phyloP scores from a whole-genome alignment of 2,888 invertebrate species.

The Papilio protenor region DNA sequence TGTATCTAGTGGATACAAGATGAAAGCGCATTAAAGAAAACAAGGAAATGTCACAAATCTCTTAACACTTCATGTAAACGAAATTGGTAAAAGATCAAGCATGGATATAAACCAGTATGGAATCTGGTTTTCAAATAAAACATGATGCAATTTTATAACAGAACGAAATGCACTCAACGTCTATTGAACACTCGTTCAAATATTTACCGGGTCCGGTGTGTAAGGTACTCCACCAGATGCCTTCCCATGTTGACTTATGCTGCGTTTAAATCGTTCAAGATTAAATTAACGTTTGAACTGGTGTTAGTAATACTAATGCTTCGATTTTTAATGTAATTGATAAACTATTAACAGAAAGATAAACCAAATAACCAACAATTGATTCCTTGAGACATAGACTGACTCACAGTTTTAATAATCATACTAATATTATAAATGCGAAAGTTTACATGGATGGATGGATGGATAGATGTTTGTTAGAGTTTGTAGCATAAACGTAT shows the following conservation, averaged over 20 bases:
- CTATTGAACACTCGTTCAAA: conserved; percentile 29
- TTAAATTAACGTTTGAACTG: conserved; percentile 8
- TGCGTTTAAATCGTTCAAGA: conserved; percentile 18
- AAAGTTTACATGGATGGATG: too few species aligned
- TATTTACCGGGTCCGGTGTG: conserved; percentile 30
- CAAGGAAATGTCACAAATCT: neutral
- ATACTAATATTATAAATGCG: too few species aligned
- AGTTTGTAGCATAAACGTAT: too few species aligned
- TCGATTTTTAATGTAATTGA: neutral
- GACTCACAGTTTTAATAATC: too few species aligned
- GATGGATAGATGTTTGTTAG: too few species aligned
- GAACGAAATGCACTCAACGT: conserved; percentile 22
- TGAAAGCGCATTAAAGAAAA: neutral
- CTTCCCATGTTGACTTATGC: conserved; percentile 3
- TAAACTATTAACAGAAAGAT: neutral
- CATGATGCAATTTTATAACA: conserved; percentile 35
- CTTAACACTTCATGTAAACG: conserved; percentile 6
- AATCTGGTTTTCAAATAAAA: conserved; percentile 34
- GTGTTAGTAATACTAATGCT: neutral
- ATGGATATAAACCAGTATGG: neutral
- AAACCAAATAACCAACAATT: too few species aligned
- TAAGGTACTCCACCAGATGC: conserved; percentile 16
- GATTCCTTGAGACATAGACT: too few species aligned
- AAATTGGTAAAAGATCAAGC: conserved; percentile 15
- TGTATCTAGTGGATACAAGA: neutral